Conservation (phyloP, 2,113 vertebrate species). For the Oceanites oceanicus region DNA sequence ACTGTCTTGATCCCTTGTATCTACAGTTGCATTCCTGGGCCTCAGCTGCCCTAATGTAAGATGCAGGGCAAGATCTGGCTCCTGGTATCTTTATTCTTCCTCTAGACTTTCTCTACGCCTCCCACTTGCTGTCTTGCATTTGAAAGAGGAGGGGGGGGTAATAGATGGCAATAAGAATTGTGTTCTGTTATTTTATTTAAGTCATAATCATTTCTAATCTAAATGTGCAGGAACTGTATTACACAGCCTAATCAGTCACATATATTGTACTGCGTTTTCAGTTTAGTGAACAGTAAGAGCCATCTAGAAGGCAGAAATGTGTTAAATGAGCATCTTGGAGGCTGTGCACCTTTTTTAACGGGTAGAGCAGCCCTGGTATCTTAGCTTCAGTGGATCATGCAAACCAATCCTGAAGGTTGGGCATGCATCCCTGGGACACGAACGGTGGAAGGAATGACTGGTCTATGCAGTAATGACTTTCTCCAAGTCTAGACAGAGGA, state of each 20-base stretch:
- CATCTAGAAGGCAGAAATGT: slow-evolving; percentile 49
- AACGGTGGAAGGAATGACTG: not conserved
- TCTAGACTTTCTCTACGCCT: not conserved
- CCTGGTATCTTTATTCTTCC: not conserved
- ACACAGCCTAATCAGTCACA: slow-evolving; percentile 62
- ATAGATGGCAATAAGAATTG: slow-evolving; percentile 56
- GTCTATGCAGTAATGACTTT: fast-evolving
- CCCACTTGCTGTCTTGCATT: not conserved
- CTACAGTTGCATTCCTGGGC: not conserved
- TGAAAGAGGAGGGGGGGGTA: not conserved
- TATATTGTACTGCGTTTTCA: slow-evolving; percentile 47
- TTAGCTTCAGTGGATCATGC: not conserved
- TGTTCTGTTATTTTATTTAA: slow-evolving; percentile 67
- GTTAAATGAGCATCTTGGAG: slow-evolving; percentile 5
- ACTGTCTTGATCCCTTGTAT: not conserved
- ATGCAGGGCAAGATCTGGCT: not conserved
- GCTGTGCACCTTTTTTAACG: not conserved
- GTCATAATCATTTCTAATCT: slow-evolving; percentile 72
- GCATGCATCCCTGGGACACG: no score
- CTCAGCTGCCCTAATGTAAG: not conserved
- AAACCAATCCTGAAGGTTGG: not conserved
- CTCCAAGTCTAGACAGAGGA: not conserved
- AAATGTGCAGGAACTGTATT: slow-evolving; percentile 57
- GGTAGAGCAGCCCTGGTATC: not conserved
- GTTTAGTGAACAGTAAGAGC: slow-evolving; percentile 64